Evolutionary conservation across 2,797 vertebrate species (phyloP), one percentile per base, ranked within the genome.

Genomic region (Coregonus ussuriensis): DNA sequence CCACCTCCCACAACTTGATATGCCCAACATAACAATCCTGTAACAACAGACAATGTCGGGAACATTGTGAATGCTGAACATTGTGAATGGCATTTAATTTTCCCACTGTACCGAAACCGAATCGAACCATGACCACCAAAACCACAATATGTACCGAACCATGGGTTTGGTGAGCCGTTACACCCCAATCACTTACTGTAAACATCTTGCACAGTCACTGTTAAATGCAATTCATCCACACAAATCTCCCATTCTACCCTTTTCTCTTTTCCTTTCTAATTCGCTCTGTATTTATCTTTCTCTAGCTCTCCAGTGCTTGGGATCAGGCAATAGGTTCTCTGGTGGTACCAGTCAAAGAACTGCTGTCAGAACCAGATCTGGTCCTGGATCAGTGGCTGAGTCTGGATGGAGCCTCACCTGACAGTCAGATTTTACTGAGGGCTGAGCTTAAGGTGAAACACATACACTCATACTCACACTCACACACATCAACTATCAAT

Each of bases 311-410:
- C 1, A 95, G 93, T 77, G 91, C 84, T 0, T 94, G 93, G 91
- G 93, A 94, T 41, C 93, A 95, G 77, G 72, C 92, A 0, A 84
- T 97, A 87, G 97, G 97, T 13, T 91, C 92, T 0, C 76, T 97
- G 52, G 93, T 94, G 0, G 52, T 98, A 66, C 94, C 96, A 21
- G 86, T 97, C 41, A 91, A 90, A 3, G 93, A 95, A 81, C 90
- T 98, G 62, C 94, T 98, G 18, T 87, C 85, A 37, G 81, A 93
- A 1, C 93, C 96, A 16, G 89, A 84, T 76, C 93, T 97, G 71
- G 91, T 92, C 53, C 78, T 97, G 83, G 97, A 98, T 82, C 89
- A 82, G 18, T 98, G 97, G 97, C 90, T 96, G 77, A 78, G 79
- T 0, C 90, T 98, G 82, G 91, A 85, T 74, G 93, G 91, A 72